Evolutionary conservation across 2,888 invertebrate species (phyloP).

Genomic region (Eupithecia exiguata): DNA sequence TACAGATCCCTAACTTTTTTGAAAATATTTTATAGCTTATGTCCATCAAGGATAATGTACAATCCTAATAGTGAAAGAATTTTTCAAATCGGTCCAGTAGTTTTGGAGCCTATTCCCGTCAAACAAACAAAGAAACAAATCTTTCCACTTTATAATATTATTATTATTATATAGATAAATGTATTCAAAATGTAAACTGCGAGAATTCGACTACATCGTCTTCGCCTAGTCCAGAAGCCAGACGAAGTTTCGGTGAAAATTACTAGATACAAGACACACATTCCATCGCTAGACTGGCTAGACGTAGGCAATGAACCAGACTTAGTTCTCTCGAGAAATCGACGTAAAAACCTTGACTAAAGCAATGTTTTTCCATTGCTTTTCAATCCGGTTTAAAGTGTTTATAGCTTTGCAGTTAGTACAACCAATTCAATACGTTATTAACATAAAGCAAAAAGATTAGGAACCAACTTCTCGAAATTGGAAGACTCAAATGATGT

Average conservation of each 20-base stretch:
- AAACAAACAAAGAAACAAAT: no score
- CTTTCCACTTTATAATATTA: no score
- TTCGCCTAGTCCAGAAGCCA: neutral
- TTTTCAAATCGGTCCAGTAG: no score
- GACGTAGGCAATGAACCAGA: constrained; percentile 2
- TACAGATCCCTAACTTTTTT: no score
- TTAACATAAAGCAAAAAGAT: no score
- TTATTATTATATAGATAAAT: no score
- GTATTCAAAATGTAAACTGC: constrained; percentile 8
- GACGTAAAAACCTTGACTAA: neutral
- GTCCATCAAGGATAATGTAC: no score
- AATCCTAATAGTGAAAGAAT: no score
- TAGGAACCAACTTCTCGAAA: no score
- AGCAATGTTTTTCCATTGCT: neutral
- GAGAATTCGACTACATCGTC: constrained; percentile 4
- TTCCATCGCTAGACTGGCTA: neutral
- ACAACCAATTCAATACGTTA: neutral
- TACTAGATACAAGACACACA: neutral
- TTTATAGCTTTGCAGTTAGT: neutral
- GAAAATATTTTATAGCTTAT: no score
- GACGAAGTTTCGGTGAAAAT: neutral
- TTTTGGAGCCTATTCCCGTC: no score
- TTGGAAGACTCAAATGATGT: no score
- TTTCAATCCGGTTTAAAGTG: neutral
- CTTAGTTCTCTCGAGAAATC: neutral